phyloP scores from a whole-genome alignment of 2,888 invertebrate species.

The Orthosia cruda region DNA sequence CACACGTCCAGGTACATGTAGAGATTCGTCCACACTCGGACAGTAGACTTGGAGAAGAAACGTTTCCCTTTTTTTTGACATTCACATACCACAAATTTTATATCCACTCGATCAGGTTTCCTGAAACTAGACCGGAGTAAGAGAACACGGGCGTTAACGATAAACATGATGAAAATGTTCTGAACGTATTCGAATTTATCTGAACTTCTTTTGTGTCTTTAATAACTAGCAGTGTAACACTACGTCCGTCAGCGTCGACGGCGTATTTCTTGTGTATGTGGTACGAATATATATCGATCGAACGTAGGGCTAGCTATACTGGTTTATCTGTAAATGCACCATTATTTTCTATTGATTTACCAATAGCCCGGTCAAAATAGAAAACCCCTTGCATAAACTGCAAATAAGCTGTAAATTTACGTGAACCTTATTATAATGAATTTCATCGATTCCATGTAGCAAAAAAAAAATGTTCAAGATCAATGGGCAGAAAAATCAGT shows the following conservation, averaged over 20 bases:
- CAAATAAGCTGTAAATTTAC: no score
- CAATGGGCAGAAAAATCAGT: no score
- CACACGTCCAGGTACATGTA: slow-evolving; percentile 20
- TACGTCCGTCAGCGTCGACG: background rate
- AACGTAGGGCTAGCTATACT: background rate
- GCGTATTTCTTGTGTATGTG: slow-evolving; percentile 16
- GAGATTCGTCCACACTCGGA: slow-evolving; percentile 1
- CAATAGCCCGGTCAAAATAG: background rate
- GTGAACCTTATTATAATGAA: no score
- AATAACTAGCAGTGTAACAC: background rate
- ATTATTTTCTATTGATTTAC: background rate
- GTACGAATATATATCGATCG: slow-evolving; percentile 15
- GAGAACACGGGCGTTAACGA: slow-evolving; percentile 19
- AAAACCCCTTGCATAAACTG: no score
- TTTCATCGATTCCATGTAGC: no score
- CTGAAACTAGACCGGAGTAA: background rate
- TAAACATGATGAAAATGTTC: background rate
- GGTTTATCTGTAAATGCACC: slow-evolving; percentile 13
- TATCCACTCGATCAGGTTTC: background rate
- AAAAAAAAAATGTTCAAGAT: no score
- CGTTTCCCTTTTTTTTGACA: background rate
- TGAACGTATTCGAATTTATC: background rate
- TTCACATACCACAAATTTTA: slow-evolving; percentile 17
- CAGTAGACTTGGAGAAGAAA: slow-evolving; percentile 1
- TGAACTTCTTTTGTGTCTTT: background rate